Evolutionary conservation across 2,113 vertebrate genomes (phyloP).

Genomic region (Tachysurus fulvidraco): DNA sequence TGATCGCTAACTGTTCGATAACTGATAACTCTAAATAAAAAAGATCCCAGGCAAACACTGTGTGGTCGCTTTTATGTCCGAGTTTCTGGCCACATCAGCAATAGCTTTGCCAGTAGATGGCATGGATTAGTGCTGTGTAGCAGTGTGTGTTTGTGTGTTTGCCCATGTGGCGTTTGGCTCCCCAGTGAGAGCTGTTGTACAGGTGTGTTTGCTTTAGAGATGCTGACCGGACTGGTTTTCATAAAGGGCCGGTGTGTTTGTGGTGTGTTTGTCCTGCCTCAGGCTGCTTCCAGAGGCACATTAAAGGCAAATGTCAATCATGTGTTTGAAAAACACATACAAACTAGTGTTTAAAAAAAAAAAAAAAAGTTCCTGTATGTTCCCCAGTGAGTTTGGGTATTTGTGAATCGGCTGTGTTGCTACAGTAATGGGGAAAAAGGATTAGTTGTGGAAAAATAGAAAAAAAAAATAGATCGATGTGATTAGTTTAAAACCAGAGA

Average conservation of each 20-base stretch:
- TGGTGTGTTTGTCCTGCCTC: background rate
- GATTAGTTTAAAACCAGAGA: background rate
- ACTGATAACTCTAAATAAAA: background rate
- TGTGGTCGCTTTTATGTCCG: background rate
- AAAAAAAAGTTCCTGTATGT: background rate
- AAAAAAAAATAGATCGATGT: background rate
- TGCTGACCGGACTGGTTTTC: background rate
- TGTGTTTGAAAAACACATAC: background rate
- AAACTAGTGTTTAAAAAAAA: background rate
- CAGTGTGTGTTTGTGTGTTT: background rate
- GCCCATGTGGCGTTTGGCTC: background rate
- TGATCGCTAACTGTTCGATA: background rate
- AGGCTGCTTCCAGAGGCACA: background rate
- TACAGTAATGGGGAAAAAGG: background rate
- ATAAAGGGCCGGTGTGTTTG: background rate
- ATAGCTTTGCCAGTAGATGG: background rate
- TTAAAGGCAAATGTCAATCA: background rate
- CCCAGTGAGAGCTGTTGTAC: background rate
- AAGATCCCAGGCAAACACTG: background rate
- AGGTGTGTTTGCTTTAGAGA: conserved; percentile 6
- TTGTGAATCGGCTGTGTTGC: background rate
- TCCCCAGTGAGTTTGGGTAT: background rate
- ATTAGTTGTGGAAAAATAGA: background rate
- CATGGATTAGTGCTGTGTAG: background rate
- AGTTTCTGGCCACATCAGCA: background rate